These are phyloP conservation scores for Diploptera punctata DNA, from an alignment of 2,888 invertebrate genomes.

Conservation along the genomic window DNA sequence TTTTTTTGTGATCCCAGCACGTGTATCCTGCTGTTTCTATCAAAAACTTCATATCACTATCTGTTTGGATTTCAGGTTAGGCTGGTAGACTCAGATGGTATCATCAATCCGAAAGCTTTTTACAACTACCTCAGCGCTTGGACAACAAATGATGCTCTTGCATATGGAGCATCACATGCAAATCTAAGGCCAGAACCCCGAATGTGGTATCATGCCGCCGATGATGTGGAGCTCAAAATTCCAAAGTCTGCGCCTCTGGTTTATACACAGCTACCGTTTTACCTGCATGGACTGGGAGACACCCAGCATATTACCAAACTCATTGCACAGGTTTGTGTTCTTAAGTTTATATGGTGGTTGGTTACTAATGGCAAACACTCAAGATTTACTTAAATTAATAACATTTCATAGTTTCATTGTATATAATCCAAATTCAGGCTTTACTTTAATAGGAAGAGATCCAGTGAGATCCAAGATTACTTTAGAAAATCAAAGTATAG, in stretches of 20 bases:
- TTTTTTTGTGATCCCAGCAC: too few relatives aligned
- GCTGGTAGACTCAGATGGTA: constrained; percentile 77
- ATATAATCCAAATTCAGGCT: too few relatives aligned
- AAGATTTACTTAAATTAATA: too few relatives aligned
- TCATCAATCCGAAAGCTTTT: constrained; percentile 88
- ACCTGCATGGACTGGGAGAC: constrained; percentile 83
- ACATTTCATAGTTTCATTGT: too few relatives aligned
- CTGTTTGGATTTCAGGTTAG: constrained; percentile 63
- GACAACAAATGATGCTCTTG: constrained; percentile 93
- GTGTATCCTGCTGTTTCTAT: too few relatives aligned
- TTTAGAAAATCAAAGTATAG: too few relatives aligned
- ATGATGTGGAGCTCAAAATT: constrained; percentile 86
- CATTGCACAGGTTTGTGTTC: constrained; percentile 77
- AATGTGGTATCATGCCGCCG: constrained; percentile 84
- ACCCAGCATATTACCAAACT: constrained; percentile 84
- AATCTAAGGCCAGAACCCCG: constrained; percentile 90
- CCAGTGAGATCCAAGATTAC: too few relatives aligned
- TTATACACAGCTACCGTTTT: constrained; percentile 96
- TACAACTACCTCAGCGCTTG: constrained; percentile 98
- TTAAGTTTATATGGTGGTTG: too few relatives aligned
- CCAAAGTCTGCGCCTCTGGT: constrained; percentile 90
- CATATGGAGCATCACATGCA: constrained; percentile 88
- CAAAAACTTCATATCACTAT: too few relatives aligned
- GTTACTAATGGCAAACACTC: too few relatives aligned
- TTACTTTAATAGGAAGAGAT: too few relatives aligned